phyloP scores from a whole-genome alignment of 2,888 invertebrate species.

The Malthinus flaveolus region DNA sequence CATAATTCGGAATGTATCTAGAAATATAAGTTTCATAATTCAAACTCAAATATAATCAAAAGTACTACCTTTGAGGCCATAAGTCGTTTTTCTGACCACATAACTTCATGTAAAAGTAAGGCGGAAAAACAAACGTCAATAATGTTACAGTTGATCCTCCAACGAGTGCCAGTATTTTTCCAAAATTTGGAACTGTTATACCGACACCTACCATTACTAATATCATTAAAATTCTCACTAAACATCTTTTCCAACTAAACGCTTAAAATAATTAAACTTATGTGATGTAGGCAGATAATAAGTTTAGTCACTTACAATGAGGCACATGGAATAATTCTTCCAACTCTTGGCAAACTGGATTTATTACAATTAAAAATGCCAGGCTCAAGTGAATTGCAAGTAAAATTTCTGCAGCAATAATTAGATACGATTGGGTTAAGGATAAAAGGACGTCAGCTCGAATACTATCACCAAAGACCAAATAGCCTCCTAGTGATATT shows the following conservation, averaged over 20 bases:
- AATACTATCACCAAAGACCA: slow-evolving; percentile 64
- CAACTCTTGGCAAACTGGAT: slow-evolving; percentile 71
- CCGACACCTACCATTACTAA: slow-evolving; percentile 65
- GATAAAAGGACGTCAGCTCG: slow-evolving; percentile 64
- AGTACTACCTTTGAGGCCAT: slow-evolving; percentile 58
- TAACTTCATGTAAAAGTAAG: slow-evolving; percentile 67
- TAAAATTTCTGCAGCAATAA: slow-evolving; percentile 62
- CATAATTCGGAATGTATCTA: slow-evolving; percentile 62
- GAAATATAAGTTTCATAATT: neutral
- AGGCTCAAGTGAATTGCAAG: slow-evolving; percentile 68
- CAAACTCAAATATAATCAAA: slow-evolving; percentile 3
- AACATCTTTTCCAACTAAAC: slow-evolving; percentile 63
- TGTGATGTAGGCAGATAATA: neutral
- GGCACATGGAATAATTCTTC: slow-evolving; percentile 68
- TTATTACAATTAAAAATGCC: slow-evolving; percentile 71
- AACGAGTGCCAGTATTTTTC: slow-evolving; percentile 68
- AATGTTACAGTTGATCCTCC: slow-evolving; percentile 73
- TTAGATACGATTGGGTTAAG: slow-evolving; percentile 59
- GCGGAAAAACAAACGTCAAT: slow-evolving; percentile 69
- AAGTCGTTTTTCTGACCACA: slow-evolving; percentile 53
- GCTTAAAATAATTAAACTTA: slow-evolving; percentile 53
- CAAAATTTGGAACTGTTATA: slow-evolving; percentile 70
- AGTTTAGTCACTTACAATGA: slow-evolving; percentile 54
- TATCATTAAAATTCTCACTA: slow-evolving; percentile 62
- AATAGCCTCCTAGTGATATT: slow-evolving; percentile 64